Conservation (phyloP, 2,113 vertebrate species). For the Lepisosteus oculatus region DNA sequence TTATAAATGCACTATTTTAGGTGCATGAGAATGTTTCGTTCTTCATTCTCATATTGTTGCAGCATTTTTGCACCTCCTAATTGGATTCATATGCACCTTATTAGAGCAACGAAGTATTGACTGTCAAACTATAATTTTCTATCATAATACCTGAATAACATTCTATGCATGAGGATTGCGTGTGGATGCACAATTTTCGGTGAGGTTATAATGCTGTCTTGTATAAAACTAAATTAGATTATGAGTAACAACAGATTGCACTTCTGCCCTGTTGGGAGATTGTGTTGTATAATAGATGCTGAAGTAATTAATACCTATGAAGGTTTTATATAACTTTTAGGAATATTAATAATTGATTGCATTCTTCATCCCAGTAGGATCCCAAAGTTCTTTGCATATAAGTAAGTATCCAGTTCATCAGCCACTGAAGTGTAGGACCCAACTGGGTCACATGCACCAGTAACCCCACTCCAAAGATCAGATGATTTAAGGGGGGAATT, state of each 20-base stretch:
- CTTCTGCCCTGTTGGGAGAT: neutral
- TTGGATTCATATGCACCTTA: slow-evolving; percentile 31
- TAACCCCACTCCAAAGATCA: too few relatives aligned
- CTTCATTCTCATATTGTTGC: slow-evolving; percentile 9
- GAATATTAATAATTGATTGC: too few relatives aligned
- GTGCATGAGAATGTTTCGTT: neutral
- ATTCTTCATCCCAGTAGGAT: too few relatives aligned
- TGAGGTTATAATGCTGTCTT: slow-evolving; percentile 53
- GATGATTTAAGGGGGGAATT: too few relatives aligned
- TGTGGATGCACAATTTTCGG: neutral
- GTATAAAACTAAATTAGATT: slow-evolving; percentile 51
- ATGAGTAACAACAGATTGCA: neutral
- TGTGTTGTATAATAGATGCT: neutral
- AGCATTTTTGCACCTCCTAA: slow-evolving; percentile 18
- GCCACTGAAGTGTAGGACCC: too few relatives aligned
- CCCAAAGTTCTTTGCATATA: too few relatives aligned
- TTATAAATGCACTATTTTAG: too few relatives aligned
- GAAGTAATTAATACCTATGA: neutral
- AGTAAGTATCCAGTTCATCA: too few relatives aligned
- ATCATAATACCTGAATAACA: too few relatives aligned
- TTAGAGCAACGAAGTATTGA: neutral
- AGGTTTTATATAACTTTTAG: neutral
- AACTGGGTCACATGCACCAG: too few relatives aligned
- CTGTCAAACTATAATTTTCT: too few relatives aligned
- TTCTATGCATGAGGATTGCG: too few relatives aligned